Base-by-base conservation (phyloP, 1,140 invertebrate genomes). In the Drosophila saltans region DNA sequence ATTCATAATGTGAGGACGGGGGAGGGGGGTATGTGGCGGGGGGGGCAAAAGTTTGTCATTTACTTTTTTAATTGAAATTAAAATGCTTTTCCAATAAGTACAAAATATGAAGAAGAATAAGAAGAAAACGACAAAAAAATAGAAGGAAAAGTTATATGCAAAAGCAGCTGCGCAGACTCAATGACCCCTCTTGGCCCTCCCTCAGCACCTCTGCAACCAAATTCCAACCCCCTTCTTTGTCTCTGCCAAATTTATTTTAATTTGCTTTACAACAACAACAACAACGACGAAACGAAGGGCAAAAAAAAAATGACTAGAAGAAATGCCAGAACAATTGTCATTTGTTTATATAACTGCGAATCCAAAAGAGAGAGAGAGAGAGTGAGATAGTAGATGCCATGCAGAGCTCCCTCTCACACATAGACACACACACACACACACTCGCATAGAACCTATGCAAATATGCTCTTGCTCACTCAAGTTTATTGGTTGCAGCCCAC, bases 401-500 rank as follows among this genome's bases (percentile, higher is more conserved):
- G 73, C 66, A 58, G 56, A 58, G 33, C 30, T 59, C 33, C 45
- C 57, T 74, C 60, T 61, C 80, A 58, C 68, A 81, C 76, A 36
- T 55, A 60, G 28, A 62, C 61, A 55, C 58, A 60, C 71, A 70
- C 75, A 73, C 57, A 70, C 67, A 60, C 63, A 57, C 72, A 66
- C 55, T 60, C 58, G 45, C 56, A 70, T 66, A 60, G 57, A 77
- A 43, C 80, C 80, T 89, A 83, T 76, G 84, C 84, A 88, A 88
- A 88, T 88, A 88, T 89, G 80, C 64, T 69, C 76, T 52, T 81
- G 79, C 83, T 79, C 83, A 81, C 83, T 83, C 82, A 84, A 88
- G 88, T 91, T 91, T 91, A 91, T 91, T 91, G 88, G 88, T 84
- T 89, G 83, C 89, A 84, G 81, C 88, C 83, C 88, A 91, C 88